Percentiles rank a stretch among this genome's conserved stretches.
These are phyloP conservation scores for Chalcis sispes DNA, from an alignment of 2,888 invertebrate species.

Conservation along the genomic window DNA sequence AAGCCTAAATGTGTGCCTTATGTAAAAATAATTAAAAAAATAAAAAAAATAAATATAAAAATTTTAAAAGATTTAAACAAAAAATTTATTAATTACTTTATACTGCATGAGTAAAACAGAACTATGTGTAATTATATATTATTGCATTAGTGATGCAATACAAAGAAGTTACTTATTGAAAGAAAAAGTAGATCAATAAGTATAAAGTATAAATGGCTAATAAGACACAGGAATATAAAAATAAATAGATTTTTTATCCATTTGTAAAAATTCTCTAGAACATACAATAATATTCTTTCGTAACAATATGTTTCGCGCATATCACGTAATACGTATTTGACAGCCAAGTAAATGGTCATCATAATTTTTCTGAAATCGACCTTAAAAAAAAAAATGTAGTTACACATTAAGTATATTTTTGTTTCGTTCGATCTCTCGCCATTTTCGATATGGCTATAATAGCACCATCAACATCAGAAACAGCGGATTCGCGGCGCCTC, in stretches of 20 bases:
- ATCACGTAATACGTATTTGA: not conserved
- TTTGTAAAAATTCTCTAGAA: too few species aligned
- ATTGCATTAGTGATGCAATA: not conserved
- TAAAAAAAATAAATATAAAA: not conserved
- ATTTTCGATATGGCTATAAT: too few species aligned
- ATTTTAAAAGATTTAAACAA: not conserved
- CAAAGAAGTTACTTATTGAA: conserved; percentile 2
- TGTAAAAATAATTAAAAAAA: not conserved
- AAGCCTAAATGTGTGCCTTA: too few species aligned
- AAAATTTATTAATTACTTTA: not conserved
- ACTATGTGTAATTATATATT: not conserved
- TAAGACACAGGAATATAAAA: too few species aligned
- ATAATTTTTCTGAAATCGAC: too few species aligned
- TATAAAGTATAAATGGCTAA: conserved; percentile 20
- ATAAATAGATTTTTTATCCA: too few species aligned
- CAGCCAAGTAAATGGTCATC: too few species aligned
- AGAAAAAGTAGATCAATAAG: conserved; percentile 39
- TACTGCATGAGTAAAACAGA: not conserved
- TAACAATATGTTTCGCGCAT: not conserved
- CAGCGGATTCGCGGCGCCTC: conserved; percentile 35
- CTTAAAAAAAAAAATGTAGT: conserved; percentile 18
- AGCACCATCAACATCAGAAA: conserved; percentile 19
- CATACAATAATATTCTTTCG: conserved; percentile 10
- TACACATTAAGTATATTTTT: conserved; percentile 32
- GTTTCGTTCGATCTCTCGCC: conserved; percentile 47